Conservation (phyloP, 2,797 vertebrate genomes). For the Semaprochilodus insignis region DNA sequence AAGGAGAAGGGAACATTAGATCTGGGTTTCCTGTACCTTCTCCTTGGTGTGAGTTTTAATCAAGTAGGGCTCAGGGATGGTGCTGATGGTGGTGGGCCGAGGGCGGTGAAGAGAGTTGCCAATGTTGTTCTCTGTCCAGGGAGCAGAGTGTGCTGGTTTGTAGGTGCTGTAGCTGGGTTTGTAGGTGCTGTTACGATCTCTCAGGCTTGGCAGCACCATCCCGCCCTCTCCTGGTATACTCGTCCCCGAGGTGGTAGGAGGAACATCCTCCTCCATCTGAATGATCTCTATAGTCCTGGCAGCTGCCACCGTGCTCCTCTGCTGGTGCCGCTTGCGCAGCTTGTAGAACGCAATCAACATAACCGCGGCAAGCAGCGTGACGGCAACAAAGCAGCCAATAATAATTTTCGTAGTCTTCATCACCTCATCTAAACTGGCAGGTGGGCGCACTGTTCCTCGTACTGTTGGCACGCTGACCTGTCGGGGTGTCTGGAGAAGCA, state of each 20-base stretch:
- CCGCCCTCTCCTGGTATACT: conserved; percentile 87
- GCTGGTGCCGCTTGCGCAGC: conserved; percentile 96
- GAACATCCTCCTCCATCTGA: conserved; percentile 92
- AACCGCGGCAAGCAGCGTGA: conserved; percentile 93
- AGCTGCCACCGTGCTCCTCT: conserved; percentile 91
- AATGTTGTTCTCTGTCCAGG: conserved; percentile 93
- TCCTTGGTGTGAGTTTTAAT: conserved; percentile 96
- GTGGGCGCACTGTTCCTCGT: conserved; percentile 82
- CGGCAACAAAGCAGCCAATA: conserved; percentile 97
- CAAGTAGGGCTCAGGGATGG: conserved; percentile 89
- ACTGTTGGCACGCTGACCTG: conserved; percentile 86
- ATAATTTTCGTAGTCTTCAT: conserved; percentile 99
- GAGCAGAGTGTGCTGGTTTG: conserved; percentile 88
- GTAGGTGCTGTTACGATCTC: conserved; percentile 97
- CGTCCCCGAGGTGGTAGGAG: conserved; percentile 79
- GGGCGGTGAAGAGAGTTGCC: conserved; percentile 91
- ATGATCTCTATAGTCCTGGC: conserved; percentile 94
- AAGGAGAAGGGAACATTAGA: conserved; percentile 80
- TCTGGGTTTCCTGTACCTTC: conserved; percentile 99
- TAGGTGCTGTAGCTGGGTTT: conserved; percentile 79
- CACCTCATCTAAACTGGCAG: conserved; percentile 94
- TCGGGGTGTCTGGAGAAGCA: conserved; percentile 90
- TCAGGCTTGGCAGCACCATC: conserved; percentile 86
- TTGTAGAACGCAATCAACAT: conserved; percentile 99
- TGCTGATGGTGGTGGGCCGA: conserved; percentile 83